These are phyloP conservation scores for Epirrhoe alternata DNA, from an alignment of 2,888 invertebrate species.

Conservation along the genomic window DNA sequence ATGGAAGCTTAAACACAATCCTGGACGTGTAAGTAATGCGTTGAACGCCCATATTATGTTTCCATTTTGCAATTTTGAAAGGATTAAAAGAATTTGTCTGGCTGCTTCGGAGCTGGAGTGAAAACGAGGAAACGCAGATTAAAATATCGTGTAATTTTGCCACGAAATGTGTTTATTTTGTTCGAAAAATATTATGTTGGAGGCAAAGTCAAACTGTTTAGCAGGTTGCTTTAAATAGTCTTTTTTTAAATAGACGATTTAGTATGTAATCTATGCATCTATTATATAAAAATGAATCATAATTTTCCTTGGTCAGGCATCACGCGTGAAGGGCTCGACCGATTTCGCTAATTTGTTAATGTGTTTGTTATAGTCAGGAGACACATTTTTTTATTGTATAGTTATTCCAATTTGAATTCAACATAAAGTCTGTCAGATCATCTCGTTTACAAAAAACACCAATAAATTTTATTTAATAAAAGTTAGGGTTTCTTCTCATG, in stretches of 20 bases:
- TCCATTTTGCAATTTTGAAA: constrained; percentile 16
- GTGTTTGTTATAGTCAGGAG: too few species aligned
- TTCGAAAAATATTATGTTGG: not conserved
- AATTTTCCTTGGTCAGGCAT: too few species aligned
- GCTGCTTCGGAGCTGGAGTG: constrained; percentile 9
- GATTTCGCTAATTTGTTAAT: too few species aligned
- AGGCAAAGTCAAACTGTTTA: not conserved
- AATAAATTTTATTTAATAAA: too few species aligned
- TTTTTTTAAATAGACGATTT: not conserved
- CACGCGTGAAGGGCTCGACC: too few species aligned
- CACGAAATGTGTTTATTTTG: constrained; percentile 10
- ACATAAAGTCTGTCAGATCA: too few species aligned
- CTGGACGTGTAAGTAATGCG: constrained; percentile 19
- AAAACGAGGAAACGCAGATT: constrained; percentile 8
- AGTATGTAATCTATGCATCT: not conserved
- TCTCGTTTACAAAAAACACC: too few species aligned
- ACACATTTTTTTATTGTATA: too few species aligned
- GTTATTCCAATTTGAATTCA: too few species aligned
- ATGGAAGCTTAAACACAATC: constrained; percentile 21
- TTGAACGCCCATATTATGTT: constrained; percentile 16
- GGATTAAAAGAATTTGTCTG: constrained; percentile 20
- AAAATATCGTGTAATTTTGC: constrained; percentile 17
- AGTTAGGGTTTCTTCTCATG: too few species aligned
- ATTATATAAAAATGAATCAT: too few species aligned
- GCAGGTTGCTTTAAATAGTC: too few species aligned